Evolutionary conservation across 2,113 vertebrate genomes (phyloP).

Genomic region (Myotis lucifugus): DNA sequence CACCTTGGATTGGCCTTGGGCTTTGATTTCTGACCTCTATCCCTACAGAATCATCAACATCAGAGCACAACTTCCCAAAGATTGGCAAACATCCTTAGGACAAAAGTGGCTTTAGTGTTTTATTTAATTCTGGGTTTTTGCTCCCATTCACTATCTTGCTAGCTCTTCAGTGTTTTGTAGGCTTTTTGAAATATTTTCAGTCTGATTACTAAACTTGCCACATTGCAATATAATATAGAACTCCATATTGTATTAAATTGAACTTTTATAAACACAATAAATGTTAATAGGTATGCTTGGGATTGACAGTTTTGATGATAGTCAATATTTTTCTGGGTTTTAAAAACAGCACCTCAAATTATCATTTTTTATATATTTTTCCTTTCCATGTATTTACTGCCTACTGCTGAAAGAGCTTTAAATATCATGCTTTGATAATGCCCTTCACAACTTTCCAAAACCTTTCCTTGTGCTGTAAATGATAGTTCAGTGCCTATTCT

Average conservation of each 20-base stretch:
- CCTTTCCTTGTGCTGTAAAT: not conserved
- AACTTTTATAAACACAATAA: not conserved
- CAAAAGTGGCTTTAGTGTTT: not conserved
- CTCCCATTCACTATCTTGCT: not conserved
- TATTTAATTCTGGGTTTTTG: not conserved
- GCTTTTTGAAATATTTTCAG: not conserved
- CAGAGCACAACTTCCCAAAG: not conserved
- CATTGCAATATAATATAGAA: not conserved
- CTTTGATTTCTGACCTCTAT: not conserved
- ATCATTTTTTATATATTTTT: not conserved
- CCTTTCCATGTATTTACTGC: not conserved
- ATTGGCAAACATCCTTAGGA: not conserved
- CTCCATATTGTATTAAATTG: not conserved
- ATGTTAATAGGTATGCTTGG: not conserved
- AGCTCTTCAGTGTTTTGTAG: not conserved
- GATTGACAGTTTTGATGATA: not conserved
- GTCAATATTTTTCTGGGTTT: not conserved
- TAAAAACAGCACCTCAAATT: not conserved
- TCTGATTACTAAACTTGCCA: not conserved
- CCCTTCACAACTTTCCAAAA: not conserved
- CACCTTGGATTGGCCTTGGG: not conserved
- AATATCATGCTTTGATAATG: not conserved
- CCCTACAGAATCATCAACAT: not conserved
- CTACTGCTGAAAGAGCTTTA: not conserved
- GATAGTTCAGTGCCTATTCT: no score